Percentiles rank a stretch among this genome's conserved stretches.
Conservation (phyloP, 2,888 invertebrate genomes). For the Adelphocoris suturalis region DNA sequence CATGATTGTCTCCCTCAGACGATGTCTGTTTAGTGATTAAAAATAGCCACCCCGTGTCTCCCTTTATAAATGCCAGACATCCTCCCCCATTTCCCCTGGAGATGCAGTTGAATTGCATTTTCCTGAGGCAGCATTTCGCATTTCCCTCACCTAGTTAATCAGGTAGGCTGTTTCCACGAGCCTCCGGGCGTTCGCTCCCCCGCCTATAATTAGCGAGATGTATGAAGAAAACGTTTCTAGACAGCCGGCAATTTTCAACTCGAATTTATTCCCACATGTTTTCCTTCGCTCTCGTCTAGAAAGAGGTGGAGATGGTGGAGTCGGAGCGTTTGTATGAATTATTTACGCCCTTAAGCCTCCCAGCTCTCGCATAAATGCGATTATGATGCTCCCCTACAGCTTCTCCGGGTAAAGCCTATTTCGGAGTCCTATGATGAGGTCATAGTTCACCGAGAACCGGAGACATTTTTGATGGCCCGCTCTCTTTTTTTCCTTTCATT, state of each 20-base stretch:
- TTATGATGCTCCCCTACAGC: conserved; percentile 21
- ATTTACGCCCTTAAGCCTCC: conserved; percentile 32
- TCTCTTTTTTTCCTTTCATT: background rate
- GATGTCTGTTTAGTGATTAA: no score
- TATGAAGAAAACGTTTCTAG: conserved; percentile 36
- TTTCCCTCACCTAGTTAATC: background rate
- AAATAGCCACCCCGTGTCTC: background rate
- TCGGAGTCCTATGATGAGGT: conserved; percentile 44
- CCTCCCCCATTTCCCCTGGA: no score
- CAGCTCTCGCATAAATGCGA: conserved; percentile 39
- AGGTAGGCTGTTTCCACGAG: background rate
- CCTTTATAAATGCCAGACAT: no score
- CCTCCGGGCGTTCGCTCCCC: background rate
- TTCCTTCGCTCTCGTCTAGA: conserved; percentile 13
- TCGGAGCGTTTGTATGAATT: conserved; percentile 7
- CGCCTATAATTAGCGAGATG: background rate
- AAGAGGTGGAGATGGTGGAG: background rate
- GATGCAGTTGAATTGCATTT: no score
- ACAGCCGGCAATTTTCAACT: conserved; percentile 20
- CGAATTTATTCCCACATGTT: conserved; percentile 39
- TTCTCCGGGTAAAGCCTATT: conserved; percentile 16
- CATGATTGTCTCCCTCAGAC: no score
- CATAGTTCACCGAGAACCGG: conserved; percentile 58
- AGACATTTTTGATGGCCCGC: conserved; percentile 37
- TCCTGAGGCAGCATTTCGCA: background rate